phyloP scores from a whole-genome alignment of 2,113 vertebrate species.

The Acanthochromis polyacanthus region DNA sequence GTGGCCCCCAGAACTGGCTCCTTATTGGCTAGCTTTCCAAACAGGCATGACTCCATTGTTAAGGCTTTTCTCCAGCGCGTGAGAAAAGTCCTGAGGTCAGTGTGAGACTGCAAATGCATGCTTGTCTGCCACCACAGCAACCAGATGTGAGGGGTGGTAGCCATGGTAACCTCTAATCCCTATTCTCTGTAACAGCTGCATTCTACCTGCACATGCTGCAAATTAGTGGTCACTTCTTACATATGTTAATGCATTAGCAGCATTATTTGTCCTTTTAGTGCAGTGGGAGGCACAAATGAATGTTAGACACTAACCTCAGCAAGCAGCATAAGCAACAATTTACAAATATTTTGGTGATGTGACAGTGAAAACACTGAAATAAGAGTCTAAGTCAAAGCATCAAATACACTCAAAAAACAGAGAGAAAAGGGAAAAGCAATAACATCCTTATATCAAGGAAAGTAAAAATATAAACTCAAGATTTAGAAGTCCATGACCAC shows the following conservation, averaged over 20 bases:
- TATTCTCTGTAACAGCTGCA: constrained; percentile 57
- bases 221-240: constrained; percentile 25
- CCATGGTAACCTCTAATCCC: constrained; percentile 66
- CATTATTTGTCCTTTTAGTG: constrained; percentile 33
- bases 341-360: constrained; percentile 41
- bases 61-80: constrained; percentile 70
- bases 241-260: constrained; percentile 53
- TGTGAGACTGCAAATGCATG: constrained; percentile 64
- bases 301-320: constrained; percentile 6
- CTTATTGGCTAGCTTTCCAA: constrained; percentile 68
- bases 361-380: constrained; percentile 25
- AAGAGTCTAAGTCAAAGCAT: constrained; percentile 21
- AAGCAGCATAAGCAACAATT: constrained; percentile 12
- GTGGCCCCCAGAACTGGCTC: constrained; percentile 57
- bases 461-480: constrained; percentile 47
- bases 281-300: constrained; percentile 7
- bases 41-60: constrained; percentile 74
- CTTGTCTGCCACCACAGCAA: constrained; percentile 78
- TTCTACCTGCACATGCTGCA: constrained; percentile 17
- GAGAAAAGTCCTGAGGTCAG: constrained; percentile 82
- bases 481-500: constrained; percentile 40
- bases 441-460: constrained; percentile 17
- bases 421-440: background rate
- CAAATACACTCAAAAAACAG: constrained; percentile 4
- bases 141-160: constrained; percentile 79